Evolutionary conservation across 1,140 invertebrate genomes (phyloP).

Genomic region (Bradysia coprophila): DNA sequence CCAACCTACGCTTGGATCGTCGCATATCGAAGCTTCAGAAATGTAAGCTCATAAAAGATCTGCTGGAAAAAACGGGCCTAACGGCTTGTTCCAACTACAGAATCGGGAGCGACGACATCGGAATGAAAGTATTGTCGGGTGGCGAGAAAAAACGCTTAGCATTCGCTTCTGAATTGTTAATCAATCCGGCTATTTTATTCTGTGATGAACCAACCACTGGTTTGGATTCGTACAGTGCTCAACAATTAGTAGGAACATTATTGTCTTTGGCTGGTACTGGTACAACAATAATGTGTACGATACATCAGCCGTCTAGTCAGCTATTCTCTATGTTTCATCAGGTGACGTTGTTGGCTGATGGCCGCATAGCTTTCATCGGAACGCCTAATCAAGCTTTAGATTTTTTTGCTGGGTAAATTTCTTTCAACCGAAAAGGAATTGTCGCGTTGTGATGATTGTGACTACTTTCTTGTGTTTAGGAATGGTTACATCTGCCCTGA

Average conservation of each 20-base stretch:
- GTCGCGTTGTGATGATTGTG: background rate
- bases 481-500: conserved; percentile 57
- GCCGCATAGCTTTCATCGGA: conserved; percentile 75
- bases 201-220: conserved; percentile 94
- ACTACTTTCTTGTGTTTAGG: conserved; percentile 22
- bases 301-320: conserved; percentile 92
- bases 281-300: conserved; percentile 83
- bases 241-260: conserved; percentile 63
- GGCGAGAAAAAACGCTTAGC: conserved; percentile 85
- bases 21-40: conserved; percentile 34
- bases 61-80: conserved; percentile 56
- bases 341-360: conserved; percentile 73
- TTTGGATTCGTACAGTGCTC: conserved; percentile 81
- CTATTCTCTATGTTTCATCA: conserved; percentile 78
- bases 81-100: conserved; percentile 42
- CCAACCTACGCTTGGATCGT: conserved; percentile 58
- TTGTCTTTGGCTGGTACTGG: conserved; percentile 42
- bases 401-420: conserved; percentile 55
- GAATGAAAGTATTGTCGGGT: conserved; percentile 73
- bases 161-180: conserved; percentile 86
- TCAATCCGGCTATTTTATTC: conserved; percentile 82
- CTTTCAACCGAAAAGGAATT: conserved; percentile 1
- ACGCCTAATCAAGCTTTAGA: conserved; percentile 44
- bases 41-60: conserved; percentile 41
- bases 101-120: conserved; percentile 50